Conservation (phyloP, 2,797 vertebrate species). For the Phoeniculus purpureus region DNA sequence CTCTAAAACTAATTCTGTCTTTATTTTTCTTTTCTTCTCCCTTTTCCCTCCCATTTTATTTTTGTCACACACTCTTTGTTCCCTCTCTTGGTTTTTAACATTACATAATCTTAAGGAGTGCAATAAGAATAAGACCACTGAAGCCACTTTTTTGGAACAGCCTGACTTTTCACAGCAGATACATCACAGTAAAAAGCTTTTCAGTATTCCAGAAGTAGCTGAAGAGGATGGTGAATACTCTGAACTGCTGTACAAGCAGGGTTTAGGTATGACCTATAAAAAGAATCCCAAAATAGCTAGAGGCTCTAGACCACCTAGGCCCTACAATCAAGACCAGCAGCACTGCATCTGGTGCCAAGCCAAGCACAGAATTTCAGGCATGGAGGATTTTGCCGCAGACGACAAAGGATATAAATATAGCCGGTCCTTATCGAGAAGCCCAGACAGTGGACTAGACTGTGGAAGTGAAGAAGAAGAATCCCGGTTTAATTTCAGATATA, state of each 20-base stretch:
- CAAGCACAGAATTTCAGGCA: slow-evolving; percentile 79
- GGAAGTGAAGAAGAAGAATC: slow-evolving; percentile 91
- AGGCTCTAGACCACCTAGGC: slow-evolving; percentile 44
- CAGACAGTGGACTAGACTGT: slow-evolving; percentile 94
- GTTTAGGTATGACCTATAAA: slow-evolving; percentile 51
- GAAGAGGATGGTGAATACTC: slow-evolving; percentile 88
- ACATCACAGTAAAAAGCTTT: slow-evolving; percentile 90
- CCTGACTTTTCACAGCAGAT: slow-evolving; percentile 87
- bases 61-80: slow-evolving; percentile 81
- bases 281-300: slow-evolving; percentile 44
- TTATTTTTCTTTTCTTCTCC: slow-evolving; percentile 84
- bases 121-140: slow-evolving; percentile 84
- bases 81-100: slow-evolving; percentile 76
- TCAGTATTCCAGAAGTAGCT: slow-evolving; percentile 96
- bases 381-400: slow-evolving; percentile 76
- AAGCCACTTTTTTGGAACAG: slow-evolving; percentile 87
- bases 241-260: slow-evolving; percentile 69
- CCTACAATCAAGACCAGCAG: slow-evolving; percentile 72
- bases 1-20: slow-evolving; percentile 97
- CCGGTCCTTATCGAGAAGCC: slow-evolving; percentile 88
- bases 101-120: slow-evolving; percentile 84
- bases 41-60: slow-evolving; percentile 81
- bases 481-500: slow-evolving; percentile 77
- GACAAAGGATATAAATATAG: slow-evolving; percentile 76
- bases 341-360: slow-evolving; percentile 70